Evolutionary conservation across 2,888 invertebrate species (phyloP).

Genomic region (Taphrorychus bicolor): DNA sequence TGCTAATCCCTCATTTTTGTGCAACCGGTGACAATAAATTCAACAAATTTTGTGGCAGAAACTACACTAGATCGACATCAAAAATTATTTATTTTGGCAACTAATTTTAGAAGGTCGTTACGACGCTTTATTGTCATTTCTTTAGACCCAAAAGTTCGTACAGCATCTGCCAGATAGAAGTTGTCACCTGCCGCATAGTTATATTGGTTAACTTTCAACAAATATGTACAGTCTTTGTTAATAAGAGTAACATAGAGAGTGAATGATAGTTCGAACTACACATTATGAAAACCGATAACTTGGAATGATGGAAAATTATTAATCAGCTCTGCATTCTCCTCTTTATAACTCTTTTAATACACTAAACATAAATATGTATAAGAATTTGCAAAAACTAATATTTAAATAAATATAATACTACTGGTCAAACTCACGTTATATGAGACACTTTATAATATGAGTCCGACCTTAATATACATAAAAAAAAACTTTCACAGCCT

Average conservation of each 20-base stretch:
- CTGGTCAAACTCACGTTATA: constrained; percentile 26
- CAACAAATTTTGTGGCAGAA: not conserved
- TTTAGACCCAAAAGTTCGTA: not conserved
- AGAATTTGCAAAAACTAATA: not conserved
- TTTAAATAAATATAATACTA: constrained; percentile 20
- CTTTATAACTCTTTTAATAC: not conserved
- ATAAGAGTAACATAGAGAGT: too few relatives aligned
- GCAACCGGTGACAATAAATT: not conserved
- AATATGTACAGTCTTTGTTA: too few relatives aligned
- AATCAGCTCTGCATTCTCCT: too few relatives aligned
- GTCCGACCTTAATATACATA: constrained; percentile 14
- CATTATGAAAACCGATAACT: too few relatives aligned
- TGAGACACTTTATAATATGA: constrained; percentile 25
- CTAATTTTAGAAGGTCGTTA: not conserved
- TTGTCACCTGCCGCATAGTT: not conserved
- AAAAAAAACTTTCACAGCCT: constrained; percentile 39
- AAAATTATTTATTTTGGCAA: not conserved
- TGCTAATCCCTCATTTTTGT: not conserved
- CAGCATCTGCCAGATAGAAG: not conserved
- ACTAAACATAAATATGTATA: not conserved
- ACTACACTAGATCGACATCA: not conserved
- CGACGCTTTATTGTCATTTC: not conserved
- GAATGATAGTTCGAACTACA: too few relatives aligned
- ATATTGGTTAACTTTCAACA: not conserved
- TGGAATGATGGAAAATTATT: too few relatives aligned